Evolutionary conservation across 2,888 invertebrate genomes (phyloP), one percentile per base, ranked within the genome.

Genomic region (Augochlorella aurata): DNA sequence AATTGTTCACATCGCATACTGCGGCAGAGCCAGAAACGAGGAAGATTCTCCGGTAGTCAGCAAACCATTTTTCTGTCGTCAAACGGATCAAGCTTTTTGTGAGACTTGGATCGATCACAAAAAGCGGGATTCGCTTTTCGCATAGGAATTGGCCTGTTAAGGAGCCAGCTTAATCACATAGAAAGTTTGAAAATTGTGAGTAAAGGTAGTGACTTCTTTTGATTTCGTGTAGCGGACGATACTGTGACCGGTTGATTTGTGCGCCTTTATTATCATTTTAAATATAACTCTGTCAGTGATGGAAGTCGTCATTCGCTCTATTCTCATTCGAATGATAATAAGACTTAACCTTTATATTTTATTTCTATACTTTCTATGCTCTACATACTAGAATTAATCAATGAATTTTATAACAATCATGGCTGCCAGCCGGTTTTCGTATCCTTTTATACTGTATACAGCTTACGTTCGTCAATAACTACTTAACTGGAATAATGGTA

Each of bases 51-150:
- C 91, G 90, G 90, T 90, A 91, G 90, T 89, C 89, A 87, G 89
- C 88, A 79, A 90, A 92, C 92, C 92, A 92, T 89, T 92, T 93
- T 93, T 93, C 93, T 93, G 92, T 93, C 93, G 93, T 93, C 90
- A 93, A 93, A 93, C 93, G 93, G 92, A 93, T 93, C 93, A 92
- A 92, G 93, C 93, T 93, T 93, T 93, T 93, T 93, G 93, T 93
- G 93, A 93, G 91, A 93, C 88, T 92, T 92, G 93, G 93, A 93
- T 93, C 93, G 91, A 87, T 93, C 93, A 93, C 93, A 93, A 93
- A 93, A 93, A 93, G 93, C 93, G 91, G 93, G 93, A 93, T 93
- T 93, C 93, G 93, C 93, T 93, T 93, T 93, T 93, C 93, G 93
- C 89, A 91, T 92, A 93, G 93, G 92, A 93, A 93, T 92, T 92